Conservation (phyloP, 2,797 vertebrate species). For the Gila robusta region DNA sequence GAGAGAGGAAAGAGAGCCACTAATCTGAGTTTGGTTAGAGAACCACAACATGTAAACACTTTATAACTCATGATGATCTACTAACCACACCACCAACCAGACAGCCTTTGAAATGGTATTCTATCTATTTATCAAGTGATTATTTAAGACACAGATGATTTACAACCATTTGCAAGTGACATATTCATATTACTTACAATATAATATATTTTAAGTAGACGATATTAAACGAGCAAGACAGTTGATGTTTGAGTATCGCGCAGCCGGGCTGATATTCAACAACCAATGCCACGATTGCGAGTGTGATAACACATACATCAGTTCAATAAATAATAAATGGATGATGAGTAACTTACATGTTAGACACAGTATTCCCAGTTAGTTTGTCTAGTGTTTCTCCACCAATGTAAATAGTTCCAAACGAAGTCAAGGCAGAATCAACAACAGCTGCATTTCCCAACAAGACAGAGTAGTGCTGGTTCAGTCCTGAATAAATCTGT, state of each 20-base stretch:
- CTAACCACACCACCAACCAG: background rate
- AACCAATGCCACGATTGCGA: background rate
- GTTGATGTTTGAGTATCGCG: background rate
- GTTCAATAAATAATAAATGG: background rate
- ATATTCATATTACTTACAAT: too few species aligned
- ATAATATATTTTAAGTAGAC: background rate
- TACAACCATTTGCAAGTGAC: background rate
- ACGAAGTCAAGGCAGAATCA: background rate
- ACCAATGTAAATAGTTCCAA: background rate
- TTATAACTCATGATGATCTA: slow-evolving; percentile 55
- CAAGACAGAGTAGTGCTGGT: background rate
- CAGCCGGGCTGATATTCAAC: background rate
- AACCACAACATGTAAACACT: slow-evolving; percentile 67
- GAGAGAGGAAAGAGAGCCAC: slow-evolving; percentile 64
- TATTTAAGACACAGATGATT: background rate
- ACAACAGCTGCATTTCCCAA: background rate
- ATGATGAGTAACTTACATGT: background rate
- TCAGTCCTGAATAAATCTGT: background rate
- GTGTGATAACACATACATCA: background rate
- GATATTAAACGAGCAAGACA: background rate
- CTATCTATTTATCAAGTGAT: background rate
- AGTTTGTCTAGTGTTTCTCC: background rate
- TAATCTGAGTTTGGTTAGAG: slow-evolving; percentile 66
- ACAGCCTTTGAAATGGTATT: background rate
- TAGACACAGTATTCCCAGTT: too few species aligned